Evolutionary conservation across 2,113 vertebrate genomes (phyloP), one percentile per base, ranked within the genome.

Genomic region (Glaucomys volans): DNA sequence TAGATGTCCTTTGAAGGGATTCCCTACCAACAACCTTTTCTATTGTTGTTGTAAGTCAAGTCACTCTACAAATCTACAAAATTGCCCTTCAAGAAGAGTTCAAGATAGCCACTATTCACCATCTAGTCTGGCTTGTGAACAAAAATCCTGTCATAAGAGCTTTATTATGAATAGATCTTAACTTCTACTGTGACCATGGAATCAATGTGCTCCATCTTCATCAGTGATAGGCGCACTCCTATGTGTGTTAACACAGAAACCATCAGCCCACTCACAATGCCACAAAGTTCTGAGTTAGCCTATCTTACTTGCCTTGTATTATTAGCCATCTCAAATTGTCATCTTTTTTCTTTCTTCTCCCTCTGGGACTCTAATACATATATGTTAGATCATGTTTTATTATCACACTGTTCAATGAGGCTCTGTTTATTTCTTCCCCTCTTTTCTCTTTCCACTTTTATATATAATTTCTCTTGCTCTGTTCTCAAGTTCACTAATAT

Each of bases 221-320:
- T 50, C 22, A 18, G 26, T 5, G 12, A 1, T 57, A 71, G 81
- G 16, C 28, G 35, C 20, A 30, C 5, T 32, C 11, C 16, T 40
- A 32, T 10, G 22, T 37, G 17, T 32, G 52, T 24, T 57, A 54
- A 20, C 12, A 37, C 0, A 22, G 8, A 35, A 28, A 42, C 10
- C 3, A 2, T 20, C 79, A 20, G 24, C 18, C n/a, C 14, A 12
- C n/a, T 0, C 9, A 4, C n/a, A 18, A 2, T n/a, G 22, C 28
- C 40, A 14, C 54, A 5, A 6, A 5, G 3, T 37, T 8, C 71
- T 72, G 20, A 26, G 52, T 35, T 54, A 30, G 59, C 1, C 22
- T 16, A 0, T 37, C 8, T 57, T 16, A 13, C 52, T 52, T 52
- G 30, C 5, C 8, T 5, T 50, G 72, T 8, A 67, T 40, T n/a